Percentiles rank a stretch among this genome's conserved stretches.
phyloP scores from a whole-genome alignment of 2,888 invertebrate genomes.

The Carpatolechia fugitivella region DNA sequence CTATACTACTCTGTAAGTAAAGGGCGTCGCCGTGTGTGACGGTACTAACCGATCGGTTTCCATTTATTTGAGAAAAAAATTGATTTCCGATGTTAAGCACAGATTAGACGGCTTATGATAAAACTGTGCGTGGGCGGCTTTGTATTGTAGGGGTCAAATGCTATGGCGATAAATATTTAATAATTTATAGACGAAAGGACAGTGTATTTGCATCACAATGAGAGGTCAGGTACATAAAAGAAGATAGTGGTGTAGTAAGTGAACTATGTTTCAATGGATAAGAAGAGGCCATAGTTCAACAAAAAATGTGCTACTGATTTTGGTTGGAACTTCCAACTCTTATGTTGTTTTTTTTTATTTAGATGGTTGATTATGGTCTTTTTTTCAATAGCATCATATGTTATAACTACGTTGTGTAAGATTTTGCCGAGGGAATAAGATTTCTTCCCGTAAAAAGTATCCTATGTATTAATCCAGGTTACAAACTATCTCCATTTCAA shows the following conservation, averaged over 20 bases:
- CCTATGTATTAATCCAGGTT: too few relatives aligned
- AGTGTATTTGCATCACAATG: slow-evolving; percentile 3
- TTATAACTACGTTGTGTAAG: too few relatives aligned
- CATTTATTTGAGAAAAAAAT: slow-evolving; percentile 12
- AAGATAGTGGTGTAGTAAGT: background rate
- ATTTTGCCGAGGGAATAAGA: too few relatives aligned
- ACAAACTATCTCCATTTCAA: too few relatives aligned
- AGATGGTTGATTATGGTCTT: too few relatives aligned
- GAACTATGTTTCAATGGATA: background rate
- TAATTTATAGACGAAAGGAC: slow-evolving; percentile 3
- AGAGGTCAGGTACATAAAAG: slow-evolving; percentile 6
- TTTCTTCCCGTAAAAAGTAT: too few relatives aligned
- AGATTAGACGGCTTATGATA: slow-evolving; percentile 15
- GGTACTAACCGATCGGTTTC: background rate
- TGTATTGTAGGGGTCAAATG: slow-evolving; percentile 3
- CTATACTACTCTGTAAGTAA: background rate
- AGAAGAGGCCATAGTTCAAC: too few relatives aligned
- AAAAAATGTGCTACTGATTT: background rate
- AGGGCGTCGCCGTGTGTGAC: background rate
- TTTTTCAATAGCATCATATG: too few relatives aligned
- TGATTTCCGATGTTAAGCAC: slow-evolving; percentile 16
- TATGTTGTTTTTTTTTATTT: too few relatives aligned
- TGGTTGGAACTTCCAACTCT: too few relatives aligned
- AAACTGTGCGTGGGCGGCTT: slow-evolving; percentile 12
- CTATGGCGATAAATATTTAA: slow-evolving; percentile 4